Base-by-base conservation (phyloP, 2,888 invertebrate species). In the Dasysyrphus tricinctus region DNA sequence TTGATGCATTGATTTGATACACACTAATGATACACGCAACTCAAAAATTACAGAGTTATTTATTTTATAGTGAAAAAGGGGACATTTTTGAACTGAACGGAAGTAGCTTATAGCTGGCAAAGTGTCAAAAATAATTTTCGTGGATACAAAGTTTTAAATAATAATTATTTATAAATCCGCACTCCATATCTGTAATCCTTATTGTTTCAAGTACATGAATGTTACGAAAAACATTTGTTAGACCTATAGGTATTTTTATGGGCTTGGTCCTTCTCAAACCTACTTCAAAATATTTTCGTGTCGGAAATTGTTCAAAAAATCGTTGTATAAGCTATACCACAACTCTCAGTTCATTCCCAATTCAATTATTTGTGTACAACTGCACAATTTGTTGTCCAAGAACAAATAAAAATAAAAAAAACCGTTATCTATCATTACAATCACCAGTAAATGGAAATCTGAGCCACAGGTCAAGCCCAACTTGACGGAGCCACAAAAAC, bases 391-490 rank as follows among this genome's bases (percentile, higher is more conserved):
- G 24, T 29, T 16, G 49, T 42, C 16, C 24, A 24, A 73, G 57
- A 70, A 63, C 47, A 39, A 75, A 70, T 61, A 54, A 16, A 29
- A 39, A 11, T 9, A 2, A 8, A 54, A 24, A 34, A 51, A 19
- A 12, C 24, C 34, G 47, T 72, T 73, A 77, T 77, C 72, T 77
- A 34, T 11, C 39, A 51, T 32, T 47, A 51, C 65, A 73, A 80
- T 77, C 72, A 29, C 59, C 39, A 44, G 5, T 51, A 39, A 61
- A 51, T 63, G 51, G 63, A 74, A 63, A 63, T 44, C 42, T 44
- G 57, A 61, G 37, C 69, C 59, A 42, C 72, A 69, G 75, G 80
- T 80, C 75, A 80, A 59, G 75, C 70, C 83, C 78, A 74, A 63
- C 72, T 56, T 51, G 3, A n/a, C n/a, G 49, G 57, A 77, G 59